These are phyloP conservation scores for Ameiurus melas DNA, from an alignment of 2,113 vertebrate species.

Conservation along the genomic window DNA sequence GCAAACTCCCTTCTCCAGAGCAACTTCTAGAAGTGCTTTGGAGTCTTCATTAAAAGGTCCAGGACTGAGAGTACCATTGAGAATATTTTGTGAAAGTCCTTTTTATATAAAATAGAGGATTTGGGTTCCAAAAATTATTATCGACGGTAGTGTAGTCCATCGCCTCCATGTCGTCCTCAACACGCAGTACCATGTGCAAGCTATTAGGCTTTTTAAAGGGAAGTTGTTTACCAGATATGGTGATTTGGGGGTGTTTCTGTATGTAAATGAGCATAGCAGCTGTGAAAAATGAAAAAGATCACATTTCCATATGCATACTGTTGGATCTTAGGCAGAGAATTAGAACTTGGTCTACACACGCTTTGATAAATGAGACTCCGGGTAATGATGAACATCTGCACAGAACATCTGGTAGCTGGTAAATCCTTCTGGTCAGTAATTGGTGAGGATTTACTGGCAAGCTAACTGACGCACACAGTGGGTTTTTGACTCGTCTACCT, in stretches of 20 bases:
- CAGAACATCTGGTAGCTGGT: not conserved
- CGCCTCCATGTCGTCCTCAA: not conserved
- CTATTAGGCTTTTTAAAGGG: not conserved
- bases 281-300: not conserved
- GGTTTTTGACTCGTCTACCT: not conserved
- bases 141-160: not conserved
- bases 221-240: not conserved
- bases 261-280: not conserved
- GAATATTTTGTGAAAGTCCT: too few species aligned
- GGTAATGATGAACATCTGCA: conserved; percentile 6
- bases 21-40: not conserved
- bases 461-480: not conserved
- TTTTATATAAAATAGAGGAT: too few species aligned
- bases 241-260: not conserved
- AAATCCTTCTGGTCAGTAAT: not conserved
- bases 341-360: not conserved
- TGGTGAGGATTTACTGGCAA: not conserved
- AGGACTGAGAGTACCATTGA: too few species aligned
- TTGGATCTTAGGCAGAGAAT: not conserved
- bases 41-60: too few species aligned
- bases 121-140: too few species aligned
- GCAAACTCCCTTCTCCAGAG: not conserved
- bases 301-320: not conserved
- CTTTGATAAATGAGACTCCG: not conserved
- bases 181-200: not conserved